Conservation (phyloP, 2,888 invertebrate genomes). For the Melangyna quadrimaculata region DNA sequence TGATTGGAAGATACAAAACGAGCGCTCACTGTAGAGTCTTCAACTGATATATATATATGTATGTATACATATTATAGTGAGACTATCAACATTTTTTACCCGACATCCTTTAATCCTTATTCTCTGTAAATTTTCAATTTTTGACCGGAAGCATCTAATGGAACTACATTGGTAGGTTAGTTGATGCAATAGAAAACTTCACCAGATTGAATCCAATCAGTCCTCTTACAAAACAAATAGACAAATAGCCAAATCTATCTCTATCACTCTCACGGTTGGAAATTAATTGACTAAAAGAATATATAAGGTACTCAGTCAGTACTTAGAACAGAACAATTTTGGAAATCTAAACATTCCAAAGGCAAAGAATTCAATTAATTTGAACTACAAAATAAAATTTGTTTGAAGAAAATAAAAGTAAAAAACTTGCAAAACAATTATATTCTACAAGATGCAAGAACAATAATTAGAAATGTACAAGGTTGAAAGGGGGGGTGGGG, state of each 20-base stretch:
- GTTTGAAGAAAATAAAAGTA: background rate
- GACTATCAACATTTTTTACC: background rate
- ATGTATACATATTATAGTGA: background rate
- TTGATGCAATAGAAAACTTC: background rate
- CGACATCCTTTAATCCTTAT: slow-evolving; percentile 33
- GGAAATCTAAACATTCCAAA: slow-evolving; percentile 37
- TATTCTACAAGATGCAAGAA: slow-evolving; percentile 49
- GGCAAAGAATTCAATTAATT: slow-evolving; percentile 41
- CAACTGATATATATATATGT: background rate
- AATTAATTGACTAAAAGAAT: slow-evolving; percentile 43
- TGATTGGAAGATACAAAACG: slow-evolving; percentile 47
- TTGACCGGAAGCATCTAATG: slow-evolving; percentile 38
- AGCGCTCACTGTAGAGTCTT: background rate
- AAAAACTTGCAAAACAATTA: slow-evolving; percentile 12
- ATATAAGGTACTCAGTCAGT: slow-evolving; percentile 17
- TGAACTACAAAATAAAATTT: slow-evolving; percentile 46
- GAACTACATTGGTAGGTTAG: slow-evolving; percentile 10
- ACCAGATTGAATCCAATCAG: slow-evolving; percentile 41
- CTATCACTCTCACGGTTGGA: slow-evolving; percentile 22
- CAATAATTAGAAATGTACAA: slow-evolving; percentile 6
- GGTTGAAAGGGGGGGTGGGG: background rate
- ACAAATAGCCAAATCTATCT: slow-evolving; percentile 27
- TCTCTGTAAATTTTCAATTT: slow-evolving; percentile 48
- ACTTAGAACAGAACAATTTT: background rate
- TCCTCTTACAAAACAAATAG: slow-evolving; percentile 14